Conservation (phyloP, 1,140 invertebrate genomes). For the Diabrotica undecimpunctata region DNA sequence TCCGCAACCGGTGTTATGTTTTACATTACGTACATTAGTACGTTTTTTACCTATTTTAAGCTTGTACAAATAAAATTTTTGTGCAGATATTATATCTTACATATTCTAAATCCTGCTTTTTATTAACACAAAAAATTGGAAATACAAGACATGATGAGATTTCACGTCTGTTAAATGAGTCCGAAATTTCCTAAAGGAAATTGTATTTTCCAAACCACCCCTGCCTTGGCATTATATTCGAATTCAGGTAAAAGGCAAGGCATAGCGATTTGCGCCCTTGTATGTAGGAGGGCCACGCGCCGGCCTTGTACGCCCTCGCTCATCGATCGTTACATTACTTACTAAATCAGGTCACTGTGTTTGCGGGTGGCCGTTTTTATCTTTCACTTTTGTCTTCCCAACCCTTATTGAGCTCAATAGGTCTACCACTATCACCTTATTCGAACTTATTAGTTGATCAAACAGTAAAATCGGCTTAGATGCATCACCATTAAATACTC, state of each 20-base stretch:
- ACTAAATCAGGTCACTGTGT: constrained; percentile 20
- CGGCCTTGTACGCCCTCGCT: constrained; percentile 19
- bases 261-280: constrained; percentile 14
- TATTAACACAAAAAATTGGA: too few species aligned
- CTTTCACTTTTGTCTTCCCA: constrained; percentile 1
- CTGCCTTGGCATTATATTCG: not conserved
- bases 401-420: not conserved
- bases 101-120: too few species aligned
- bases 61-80: too few species aligned
- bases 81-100: too few species aligned
- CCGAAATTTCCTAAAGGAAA: too few species aligned
- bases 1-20: too few species aligned
- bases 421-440: not conserved
- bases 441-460: not conserved
- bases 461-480: not conserved
- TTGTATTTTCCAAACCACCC: not conserved
- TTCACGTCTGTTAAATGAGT: too few species aligned
- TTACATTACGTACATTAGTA: too few species aligned
- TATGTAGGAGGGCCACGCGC: constrained; percentile 20
- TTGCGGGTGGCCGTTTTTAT: constrained; percentile 17
- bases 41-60: too few species aligned
- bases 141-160: too few species aligned
- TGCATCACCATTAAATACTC: too few species aligned
- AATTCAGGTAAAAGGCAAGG: constrained; percentile 13
- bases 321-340: constrained; percentile 15